phyloP scores from a whole-genome alignment of 1,140 invertebrate genomes.

The Watersipora subatra region DNA sequence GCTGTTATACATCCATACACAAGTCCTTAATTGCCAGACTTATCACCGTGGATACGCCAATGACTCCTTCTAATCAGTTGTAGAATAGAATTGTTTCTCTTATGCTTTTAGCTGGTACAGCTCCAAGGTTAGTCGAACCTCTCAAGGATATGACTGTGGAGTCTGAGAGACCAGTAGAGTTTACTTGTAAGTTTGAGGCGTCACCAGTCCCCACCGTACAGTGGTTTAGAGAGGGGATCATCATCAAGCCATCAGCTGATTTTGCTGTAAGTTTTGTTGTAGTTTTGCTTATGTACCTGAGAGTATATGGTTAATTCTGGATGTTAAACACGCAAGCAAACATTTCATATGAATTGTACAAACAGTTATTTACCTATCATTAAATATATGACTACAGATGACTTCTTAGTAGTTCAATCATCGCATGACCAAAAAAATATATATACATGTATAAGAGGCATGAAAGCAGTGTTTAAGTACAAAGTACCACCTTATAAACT shows the following conservation, averaged over 20 bases:
- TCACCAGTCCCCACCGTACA: constrained; percentile 55
- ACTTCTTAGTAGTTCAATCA: not conserved
- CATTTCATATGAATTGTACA: not conserved
- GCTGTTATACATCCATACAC: no score
- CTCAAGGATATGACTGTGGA: constrained; percentile 26
- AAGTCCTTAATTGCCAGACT: no score
- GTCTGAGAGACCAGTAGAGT: constrained; percentile 29
- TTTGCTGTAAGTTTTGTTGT: not conserved
- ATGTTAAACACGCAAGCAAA: not conserved
- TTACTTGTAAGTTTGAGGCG: constrained; percentile 31
- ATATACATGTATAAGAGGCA: not conserved
- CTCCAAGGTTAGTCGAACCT: constrained; percentile 26
- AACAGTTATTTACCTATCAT: not conserved
- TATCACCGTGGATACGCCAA: no score
- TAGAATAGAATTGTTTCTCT: no score
- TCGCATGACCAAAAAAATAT: not conserved
- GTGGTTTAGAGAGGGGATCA: constrained; percentile 49
- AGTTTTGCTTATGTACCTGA: no score
- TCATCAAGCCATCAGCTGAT: constrained; percentile 23
- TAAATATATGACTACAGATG: not conserved
- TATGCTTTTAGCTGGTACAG: constrained; percentile 24
- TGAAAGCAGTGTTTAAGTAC: no score
- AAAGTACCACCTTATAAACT: no score
- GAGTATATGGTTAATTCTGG: no score
- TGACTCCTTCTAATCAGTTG: no score